A percentile compares a stretch with the other conserved stretches of the same genome.
Evolutionary conservation across 2,888 invertebrate species (phyloP).

Genomic region (Muschampia plurimacula): DNA sequence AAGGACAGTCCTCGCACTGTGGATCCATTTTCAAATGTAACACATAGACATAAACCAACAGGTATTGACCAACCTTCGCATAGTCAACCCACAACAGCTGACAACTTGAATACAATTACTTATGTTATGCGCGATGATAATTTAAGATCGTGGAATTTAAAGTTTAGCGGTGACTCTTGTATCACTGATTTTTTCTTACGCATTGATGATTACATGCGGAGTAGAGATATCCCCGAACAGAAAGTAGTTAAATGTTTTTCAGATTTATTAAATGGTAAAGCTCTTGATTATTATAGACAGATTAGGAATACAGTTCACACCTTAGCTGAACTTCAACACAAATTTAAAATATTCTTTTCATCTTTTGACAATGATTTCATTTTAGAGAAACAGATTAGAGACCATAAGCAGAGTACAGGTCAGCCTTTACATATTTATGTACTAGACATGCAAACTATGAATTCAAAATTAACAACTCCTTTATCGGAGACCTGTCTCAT

Average conservation of each 20-base stretch:
- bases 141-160: not conserved
- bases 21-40: not conserved
- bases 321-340: not conserved
- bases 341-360: not conserved
- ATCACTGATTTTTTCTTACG: not conserved
- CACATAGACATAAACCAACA: not conserved
- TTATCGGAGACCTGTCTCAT: not conserved
- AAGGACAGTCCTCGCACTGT: not conserved
- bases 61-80: slow-evolving; percentile 1
- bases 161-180: not conserved
- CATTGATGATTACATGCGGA: not conserved
- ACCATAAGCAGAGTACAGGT: not conserved
- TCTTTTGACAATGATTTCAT: slow-evolving; percentile 1
- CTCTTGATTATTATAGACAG: not conserved
- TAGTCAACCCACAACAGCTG: not conserved
- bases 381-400: not conserved
- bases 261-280: slow-evolving; percentile 1
- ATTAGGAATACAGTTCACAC: not conserved
- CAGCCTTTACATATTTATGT: slow-evolving; percentile 3
- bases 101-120: not conserved
- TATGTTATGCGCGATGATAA: not conserved
- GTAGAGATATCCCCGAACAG: not conserved
- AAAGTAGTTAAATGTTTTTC: not conserved
- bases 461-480: not conserved
- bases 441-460: not conserved